phyloP scores from a whole-genome alignment of 2,797 vertebrate species.

The Coregonus suidteri region DNA sequence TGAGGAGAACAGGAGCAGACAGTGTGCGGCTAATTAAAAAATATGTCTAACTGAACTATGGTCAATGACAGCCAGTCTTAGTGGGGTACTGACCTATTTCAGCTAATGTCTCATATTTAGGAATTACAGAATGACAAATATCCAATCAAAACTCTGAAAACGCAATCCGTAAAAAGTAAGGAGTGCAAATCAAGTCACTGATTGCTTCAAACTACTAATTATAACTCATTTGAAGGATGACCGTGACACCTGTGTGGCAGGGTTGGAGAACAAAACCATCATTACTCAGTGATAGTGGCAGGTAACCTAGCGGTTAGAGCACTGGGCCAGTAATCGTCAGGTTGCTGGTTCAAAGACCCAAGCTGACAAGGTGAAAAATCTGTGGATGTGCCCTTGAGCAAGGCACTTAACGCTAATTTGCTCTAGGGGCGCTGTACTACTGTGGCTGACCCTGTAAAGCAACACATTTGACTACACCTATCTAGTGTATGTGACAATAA shows the following conservation, averaged over 20 bases:
- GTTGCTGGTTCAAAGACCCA: too few species aligned
- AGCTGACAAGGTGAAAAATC: too few species aligned
- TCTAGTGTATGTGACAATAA: too few species aligned
- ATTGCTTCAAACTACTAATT: constrained; percentile 59
- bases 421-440: too few species aligned
- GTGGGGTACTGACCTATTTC: constrained; percentile 64
- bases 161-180: constrained; percentile 60
- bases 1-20: constrained; percentile 63
- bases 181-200: constrained; percentile 64
- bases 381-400: too few species aligned
- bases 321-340: too few species aligned
- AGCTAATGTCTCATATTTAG: constrained; percentile 69
- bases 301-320: too few species aligned
- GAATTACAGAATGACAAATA: constrained; percentile 70
- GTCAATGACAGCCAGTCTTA: constrained; percentile 70
- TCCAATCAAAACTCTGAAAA: constrained; percentile 47
- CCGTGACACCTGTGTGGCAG: constrained; percentile 1
- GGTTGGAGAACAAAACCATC: constrained; percentile 33
- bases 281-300: too few species aligned
- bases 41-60: constrained; percentile 68
- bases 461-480: too few species aligned
- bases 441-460: too few species aligned
- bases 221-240: constrained; percentile 36
- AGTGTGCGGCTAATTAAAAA: constrained; percentile 76
- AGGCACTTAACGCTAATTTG: too few species aligned